These are phyloP conservation scores for Sphinx pinastri DNA, from an alignment of 2,888 invertebrate genomes.

Conservation along the genomic window DNA sequence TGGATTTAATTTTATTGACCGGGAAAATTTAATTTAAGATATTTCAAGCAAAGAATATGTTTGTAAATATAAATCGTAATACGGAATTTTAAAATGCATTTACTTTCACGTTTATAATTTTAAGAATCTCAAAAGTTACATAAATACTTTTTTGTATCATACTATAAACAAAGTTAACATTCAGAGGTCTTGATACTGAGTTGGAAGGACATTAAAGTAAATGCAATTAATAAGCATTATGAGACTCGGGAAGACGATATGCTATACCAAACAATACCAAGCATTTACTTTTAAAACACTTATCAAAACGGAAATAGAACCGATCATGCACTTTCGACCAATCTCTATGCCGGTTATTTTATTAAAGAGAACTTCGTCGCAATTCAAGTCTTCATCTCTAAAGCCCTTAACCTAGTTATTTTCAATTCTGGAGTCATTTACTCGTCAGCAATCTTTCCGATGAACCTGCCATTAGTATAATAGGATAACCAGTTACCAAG, in stretches of 20 bases:
- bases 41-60: too few species aligned
- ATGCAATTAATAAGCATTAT: too few species aligned
- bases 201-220: not conserved
- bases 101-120: too few species aligned
- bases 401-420: not conserved
- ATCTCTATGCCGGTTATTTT: too few species aligned
- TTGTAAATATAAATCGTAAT: too few species aligned
- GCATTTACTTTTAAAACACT: not conserved
- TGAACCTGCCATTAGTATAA: not conserved
- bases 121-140: too few species aligned
- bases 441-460: constrained; percentile 4
- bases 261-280: too few species aligned
- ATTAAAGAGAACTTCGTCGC: not conserved
- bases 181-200: not conserved
- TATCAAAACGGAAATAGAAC: not conserved
- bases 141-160: too few species aligned
- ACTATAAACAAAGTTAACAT: not conserved
- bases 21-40: not conserved
- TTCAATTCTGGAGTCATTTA: not conserved
- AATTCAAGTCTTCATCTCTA: not conserved
- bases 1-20: not conserved
- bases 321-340: too few species aligned
- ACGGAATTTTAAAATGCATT: too few species aligned
- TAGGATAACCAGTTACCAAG: not conserved
- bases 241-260: too few species aligned